Evolutionary conservation across 2,888 invertebrate genomes (phyloP).

Genomic region (Beris morrisii): DNA sequence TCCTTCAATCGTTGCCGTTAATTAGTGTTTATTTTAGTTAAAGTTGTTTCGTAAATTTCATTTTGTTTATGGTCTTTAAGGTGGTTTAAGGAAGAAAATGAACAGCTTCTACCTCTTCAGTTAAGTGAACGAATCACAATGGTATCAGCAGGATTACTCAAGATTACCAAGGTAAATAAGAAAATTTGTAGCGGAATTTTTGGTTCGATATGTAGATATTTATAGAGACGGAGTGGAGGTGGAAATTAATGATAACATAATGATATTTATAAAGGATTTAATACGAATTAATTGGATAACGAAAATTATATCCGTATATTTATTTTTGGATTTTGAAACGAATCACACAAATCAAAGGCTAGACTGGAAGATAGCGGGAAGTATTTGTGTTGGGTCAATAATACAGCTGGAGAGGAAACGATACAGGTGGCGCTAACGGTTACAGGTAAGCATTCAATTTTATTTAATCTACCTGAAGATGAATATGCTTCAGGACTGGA

Average conservation of each 20-base stretch:
- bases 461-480: background rate
- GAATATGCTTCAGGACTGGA: too few relatives aligned
- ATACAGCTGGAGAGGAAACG: conserved; percentile 81
- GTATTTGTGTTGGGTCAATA: conserved; percentile 89
- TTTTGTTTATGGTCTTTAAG: conserved; percentile 49
- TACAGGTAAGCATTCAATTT: conserved; percentile 61
- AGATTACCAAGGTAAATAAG: conserved; percentile 62
- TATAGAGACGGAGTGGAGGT: background rate
- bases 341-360: conserved; percentile 45
- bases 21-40: too few relatives aligned
- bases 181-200: background rate
- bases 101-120: conserved; percentile 69
- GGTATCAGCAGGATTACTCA: conserved; percentile 66
- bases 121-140: conserved; percentile 65
- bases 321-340: too few relatives aligned
- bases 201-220: conserved; percentile 12
- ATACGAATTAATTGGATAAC: background rate
- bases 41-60: conserved; percentile 1
- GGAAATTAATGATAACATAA: too few relatives aligned
- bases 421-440: conserved; percentile 76
- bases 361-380: conserved; percentile 80
- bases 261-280: background rate
- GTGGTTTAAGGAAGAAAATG: conserved; percentile 77
- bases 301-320: too few relatives aligned
- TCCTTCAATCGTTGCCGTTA: too few relatives aligned